A percentile compares a stretch with the other conserved stretches of the same genome.
phyloP scores from a whole-genome alignment of 2,797 vertebrate genomes.

The Buceros bicornis region DNA sequence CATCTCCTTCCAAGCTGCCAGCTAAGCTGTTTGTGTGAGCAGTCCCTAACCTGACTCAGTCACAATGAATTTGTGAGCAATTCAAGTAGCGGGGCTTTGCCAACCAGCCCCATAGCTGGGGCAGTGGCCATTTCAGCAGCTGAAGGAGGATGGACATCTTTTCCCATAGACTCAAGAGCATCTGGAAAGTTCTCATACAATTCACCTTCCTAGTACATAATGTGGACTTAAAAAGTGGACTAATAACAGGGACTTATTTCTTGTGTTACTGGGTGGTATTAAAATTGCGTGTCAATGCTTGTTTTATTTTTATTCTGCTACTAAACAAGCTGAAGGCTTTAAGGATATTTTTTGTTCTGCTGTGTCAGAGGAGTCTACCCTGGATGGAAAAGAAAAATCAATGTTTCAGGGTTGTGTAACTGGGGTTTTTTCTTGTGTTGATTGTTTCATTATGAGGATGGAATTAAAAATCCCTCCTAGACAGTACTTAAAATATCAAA shows the following conservation, averaged over 20 bases:
- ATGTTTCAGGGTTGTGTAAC: slow-evolving; percentile 79
- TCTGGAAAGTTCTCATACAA: slow-evolving; percentile 67
- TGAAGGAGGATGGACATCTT: not conserved
- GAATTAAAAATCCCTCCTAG: slow-evolving; percentile 87
- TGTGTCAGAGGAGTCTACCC: slow-evolving; percentile 75
- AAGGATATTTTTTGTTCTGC: slow-evolving; percentile 60
- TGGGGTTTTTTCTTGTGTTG: slow-evolving; percentile 49
- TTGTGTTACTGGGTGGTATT: slow-evolving; percentile 73
- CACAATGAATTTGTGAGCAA: not conserved
- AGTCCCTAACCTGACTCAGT: not conserved
- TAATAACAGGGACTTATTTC: slow-evolving; percentile 61
- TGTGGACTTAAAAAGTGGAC: slow-evolving; percentile 60
- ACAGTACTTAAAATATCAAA: slow-evolving; percentile 88
- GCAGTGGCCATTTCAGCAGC: not conserved
- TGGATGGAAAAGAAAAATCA: slow-evolving; percentile 79
- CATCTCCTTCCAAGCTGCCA: not conserved
- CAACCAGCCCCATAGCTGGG: not conserved
- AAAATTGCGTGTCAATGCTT: slow-evolving; percentile 79
- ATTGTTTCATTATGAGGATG: slow-evolving; percentile 83
- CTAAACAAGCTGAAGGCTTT: slow-evolving; percentile 79
- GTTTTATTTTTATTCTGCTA: slow-evolving; percentile 82
- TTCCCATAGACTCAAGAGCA: slow-evolving; percentile 31
- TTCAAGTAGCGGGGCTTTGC: not conserved
- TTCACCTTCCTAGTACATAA: slow-evolving; percentile 65
- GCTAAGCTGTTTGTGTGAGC: not conserved